A percentile compares a stretch with the other conserved stretches of the same genome.
Evolutionary conservation across 2,888 invertebrate species (phyloP).

Genomic region (Malthinus flaveolus): DNA sequence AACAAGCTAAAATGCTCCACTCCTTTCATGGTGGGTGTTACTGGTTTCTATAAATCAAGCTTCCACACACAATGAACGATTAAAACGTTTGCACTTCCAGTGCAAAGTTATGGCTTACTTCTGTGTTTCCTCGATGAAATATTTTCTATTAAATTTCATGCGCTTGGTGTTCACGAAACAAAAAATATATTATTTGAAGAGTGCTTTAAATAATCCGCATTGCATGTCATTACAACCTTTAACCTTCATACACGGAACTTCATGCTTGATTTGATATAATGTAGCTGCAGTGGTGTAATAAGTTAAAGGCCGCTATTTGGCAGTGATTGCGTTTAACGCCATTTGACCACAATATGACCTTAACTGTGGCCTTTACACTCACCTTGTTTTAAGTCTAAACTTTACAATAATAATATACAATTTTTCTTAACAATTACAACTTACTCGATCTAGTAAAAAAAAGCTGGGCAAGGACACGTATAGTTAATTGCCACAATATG

Average conservation of each 20-base stretch:
- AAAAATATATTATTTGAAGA: neutral
- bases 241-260: constrained; percentile 47
- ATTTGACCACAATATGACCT: constrained; percentile 31
- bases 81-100: constrained; percentile 32
- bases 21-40: constrained; percentile 20
- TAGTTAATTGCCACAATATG: constrained; percentile 14
- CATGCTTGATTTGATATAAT: constrained; percentile 40
- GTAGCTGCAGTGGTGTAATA: constrained; percentile 21
- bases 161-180: neutral
- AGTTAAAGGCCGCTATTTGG: constrained; percentile 35
- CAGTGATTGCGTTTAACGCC: constrained; percentile 32
- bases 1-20: constrained; percentile 12
- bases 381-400: constrained; percentile 20
- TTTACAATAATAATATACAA: constrained; percentile 7
- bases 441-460: constrained; percentile 10
- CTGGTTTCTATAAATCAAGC: constrained; percentile 29
- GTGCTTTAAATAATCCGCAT: too few relatives aligned
- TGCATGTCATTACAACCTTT: constrained; percentile 34
- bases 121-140: neutral
- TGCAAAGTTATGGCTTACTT: constrained; percentile 26
- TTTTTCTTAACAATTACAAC: constrained; percentile 13
- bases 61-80: constrained; percentile 31
- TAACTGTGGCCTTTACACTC: constrained; percentile 28
- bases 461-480: constrained; percentile 13
- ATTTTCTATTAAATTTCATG: neutral